These are phyloP conservation scores for Diorhabda elongata DNA, from an alignment of 1,140 invertebrate genomes.

Conservation along the genomic window DNA sequence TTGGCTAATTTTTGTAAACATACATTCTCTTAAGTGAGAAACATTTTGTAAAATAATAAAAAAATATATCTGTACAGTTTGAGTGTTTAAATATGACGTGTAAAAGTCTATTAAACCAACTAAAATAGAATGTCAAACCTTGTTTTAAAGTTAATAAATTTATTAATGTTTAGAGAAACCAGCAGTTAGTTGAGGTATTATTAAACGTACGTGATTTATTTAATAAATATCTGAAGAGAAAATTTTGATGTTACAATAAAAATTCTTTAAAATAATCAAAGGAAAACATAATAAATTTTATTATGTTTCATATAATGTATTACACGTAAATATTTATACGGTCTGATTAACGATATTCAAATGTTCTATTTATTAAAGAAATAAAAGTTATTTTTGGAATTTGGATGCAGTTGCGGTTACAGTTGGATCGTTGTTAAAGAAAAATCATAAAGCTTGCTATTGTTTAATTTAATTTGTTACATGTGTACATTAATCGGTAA, in stretches of 20 bases:
- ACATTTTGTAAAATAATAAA: no score
- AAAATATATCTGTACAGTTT: no score
- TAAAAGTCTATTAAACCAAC: no score
- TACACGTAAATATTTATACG: constrained; percentile 27
- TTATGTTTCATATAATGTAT: constrained; percentile 29
- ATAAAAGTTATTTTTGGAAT: constrained; percentile 26
- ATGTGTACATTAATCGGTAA: background rate
- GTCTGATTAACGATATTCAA: constrained; percentile 23
- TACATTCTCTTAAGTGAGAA: no score
- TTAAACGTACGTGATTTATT: constrained; percentile 19
- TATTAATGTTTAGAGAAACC: background rate
- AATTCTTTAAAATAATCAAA: constrained; percentile 31
- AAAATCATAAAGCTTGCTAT: background rate
- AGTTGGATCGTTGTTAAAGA: background rate
- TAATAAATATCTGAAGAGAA: constrained; percentile 27
- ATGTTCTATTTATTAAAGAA: constrained; percentile 31
- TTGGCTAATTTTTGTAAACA: no score
- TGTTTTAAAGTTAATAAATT: no score
- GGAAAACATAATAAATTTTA: constrained; percentile 33
- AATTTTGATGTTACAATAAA: constrained; percentile 32
- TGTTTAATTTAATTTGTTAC: background rate
- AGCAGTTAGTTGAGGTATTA: background rate
- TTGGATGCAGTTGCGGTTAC: background rate
- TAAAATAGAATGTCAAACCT: no score
- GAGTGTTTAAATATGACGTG: no score